A percentile compares a stretch with the other conserved stretches of the same genome.
These are phyloP conservation scores for Leptopterna dolabrata DNA, from an alignment of 2,888 invertebrate species.

Conservation along the genomic window DNA sequence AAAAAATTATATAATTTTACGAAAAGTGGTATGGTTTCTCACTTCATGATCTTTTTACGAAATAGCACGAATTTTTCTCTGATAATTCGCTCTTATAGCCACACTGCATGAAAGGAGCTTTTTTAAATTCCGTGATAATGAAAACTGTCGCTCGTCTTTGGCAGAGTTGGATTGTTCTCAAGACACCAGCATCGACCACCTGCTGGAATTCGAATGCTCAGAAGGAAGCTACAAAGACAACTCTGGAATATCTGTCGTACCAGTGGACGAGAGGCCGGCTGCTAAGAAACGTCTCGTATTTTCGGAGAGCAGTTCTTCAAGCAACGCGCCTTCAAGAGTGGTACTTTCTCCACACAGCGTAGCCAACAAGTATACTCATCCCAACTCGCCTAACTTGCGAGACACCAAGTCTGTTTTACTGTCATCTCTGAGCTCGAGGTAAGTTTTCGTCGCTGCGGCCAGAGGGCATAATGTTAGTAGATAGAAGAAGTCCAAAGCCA, in stretches of 20 bases:
- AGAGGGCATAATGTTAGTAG: no score
- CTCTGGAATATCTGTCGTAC: background rate
- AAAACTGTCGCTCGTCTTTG: background rate
- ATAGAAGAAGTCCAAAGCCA: no score
- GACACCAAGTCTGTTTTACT: slow-evolving; percentile 14
- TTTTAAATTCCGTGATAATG: background rate
- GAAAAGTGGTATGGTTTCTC: no score
- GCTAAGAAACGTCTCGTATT: slow-evolving; percentile 41
- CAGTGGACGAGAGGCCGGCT: slow-evolving; percentile 6
- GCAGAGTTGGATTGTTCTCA: slow-evolving; percentile 31
- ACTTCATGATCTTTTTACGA: no score
- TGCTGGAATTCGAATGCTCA: background rate
- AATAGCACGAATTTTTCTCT: no score
- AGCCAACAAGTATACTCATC: background rate
- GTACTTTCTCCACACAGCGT: background rate
- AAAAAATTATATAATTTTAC: no score
- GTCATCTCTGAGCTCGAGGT: slow-evolving; percentile 42
- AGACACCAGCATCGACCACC: slow-evolving; percentile 17
- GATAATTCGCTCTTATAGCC: no score
- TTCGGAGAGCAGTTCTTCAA: background rate
- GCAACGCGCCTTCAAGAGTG: background rate
- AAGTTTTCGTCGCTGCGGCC: no score
- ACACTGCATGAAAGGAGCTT: no score
- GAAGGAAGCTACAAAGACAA: background rate
- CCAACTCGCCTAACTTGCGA: background rate